Evolutionary conservation across 2,113 vertebrate genomes (phyloP).

Genomic region (Theropithecus gelada): DNA sequence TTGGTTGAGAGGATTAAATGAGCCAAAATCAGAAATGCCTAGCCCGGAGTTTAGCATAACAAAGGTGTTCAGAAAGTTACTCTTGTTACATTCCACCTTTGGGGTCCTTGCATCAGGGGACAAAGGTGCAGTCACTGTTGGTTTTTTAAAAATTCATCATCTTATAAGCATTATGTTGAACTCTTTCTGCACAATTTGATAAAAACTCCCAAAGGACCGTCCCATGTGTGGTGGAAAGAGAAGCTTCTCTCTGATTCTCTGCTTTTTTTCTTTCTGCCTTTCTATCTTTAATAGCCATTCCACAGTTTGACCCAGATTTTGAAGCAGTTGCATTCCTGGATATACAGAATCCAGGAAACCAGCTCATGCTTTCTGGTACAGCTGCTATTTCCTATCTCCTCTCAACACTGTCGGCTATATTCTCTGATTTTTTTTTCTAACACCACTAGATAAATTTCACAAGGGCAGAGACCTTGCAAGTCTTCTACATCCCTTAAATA

Average conservation of each 20-base stretch:
- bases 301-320: background rate
- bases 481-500: background rate
- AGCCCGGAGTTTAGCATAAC: background rate
- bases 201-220: background rate
- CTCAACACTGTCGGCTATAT: background rate
- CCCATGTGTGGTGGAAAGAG: fast-evolving
- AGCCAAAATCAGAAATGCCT: background rate
- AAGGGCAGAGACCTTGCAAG: background rate
- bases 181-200: background rate
- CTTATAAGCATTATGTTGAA: background rate
- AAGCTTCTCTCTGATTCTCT: background rate
- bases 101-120: background rate
- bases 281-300: background rate
- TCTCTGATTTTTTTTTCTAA: background rate
- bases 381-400: background rate
- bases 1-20: background rate
- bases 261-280: background rate
- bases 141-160: background rate
- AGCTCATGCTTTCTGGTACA: background rate
- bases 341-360: background rate
- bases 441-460: background rate
- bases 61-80: background rate
- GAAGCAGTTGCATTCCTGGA: background rate
- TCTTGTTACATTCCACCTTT: background rate
- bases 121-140: background rate